Evolutionary conservation across 2,113 vertebrate species (phyloP).

Genomic region (Poeciliopsis retropinna): DNA sequence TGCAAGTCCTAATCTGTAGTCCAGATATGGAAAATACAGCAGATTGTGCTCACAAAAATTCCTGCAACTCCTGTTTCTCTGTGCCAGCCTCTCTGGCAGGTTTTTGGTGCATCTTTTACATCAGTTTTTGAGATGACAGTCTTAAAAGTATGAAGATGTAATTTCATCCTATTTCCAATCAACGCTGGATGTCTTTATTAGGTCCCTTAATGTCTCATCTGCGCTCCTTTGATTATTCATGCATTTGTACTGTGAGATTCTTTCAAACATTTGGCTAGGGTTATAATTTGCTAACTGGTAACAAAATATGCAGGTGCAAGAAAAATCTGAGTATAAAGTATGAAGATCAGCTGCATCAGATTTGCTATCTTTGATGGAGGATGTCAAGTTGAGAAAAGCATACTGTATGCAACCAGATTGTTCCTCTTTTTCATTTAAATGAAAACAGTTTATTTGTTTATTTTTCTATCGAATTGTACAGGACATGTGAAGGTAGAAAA

Average conservation of each 20-base stretch:
- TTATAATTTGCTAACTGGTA: neutral
- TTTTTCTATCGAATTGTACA: neutral
- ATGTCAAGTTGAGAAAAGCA: neutral
- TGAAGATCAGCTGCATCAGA: neutral
- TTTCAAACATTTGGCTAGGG: neutral
- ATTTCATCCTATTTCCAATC: neutral
- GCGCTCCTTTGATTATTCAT: neutral
- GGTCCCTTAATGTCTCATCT: neutral
- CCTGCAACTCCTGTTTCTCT: neutral
- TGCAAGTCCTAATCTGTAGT: neutral
- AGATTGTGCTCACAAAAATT: neutral
- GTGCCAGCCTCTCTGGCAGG: neutral
- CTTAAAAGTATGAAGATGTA: too few species aligned
- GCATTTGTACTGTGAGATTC: neutral
- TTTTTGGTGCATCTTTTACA: neutral
- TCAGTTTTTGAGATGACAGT: neutral
- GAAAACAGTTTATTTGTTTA: too few species aligned
- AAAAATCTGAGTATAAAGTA: neutral
- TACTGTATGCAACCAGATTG: neutral
- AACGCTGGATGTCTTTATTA: neutral
- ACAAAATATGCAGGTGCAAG: neutral
- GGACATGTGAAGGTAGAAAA: too few species aligned
- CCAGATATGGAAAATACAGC: neutral
- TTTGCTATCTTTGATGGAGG: neutral
- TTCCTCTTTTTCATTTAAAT: neutral